Evolutionary conservation across 2,888 invertebrate genomes (phyloP), one percentile per base, ranked within the genome.

Genomic region (Plusia festucae): DNA sequence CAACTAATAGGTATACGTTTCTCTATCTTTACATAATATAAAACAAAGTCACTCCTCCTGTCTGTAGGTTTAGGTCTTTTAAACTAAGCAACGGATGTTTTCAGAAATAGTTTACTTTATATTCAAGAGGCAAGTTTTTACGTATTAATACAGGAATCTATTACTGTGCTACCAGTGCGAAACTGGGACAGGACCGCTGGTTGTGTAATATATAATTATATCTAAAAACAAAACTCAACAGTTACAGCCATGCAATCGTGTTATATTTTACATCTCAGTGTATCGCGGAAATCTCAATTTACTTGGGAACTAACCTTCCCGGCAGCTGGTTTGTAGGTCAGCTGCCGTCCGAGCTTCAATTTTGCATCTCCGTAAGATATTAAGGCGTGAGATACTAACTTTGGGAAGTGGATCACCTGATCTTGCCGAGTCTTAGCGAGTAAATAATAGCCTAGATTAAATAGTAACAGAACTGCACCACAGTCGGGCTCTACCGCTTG

Each of bases 371-470:
- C 22, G 53, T 73, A 53, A 79, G 65, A 63, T 76, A 79, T 72
- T 79, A 68, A 63, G 69, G 65, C 62, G 64, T 60, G 56, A 64
- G 60, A 62, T 53, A 60, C 64, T 69, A 81, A 70, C 67, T 69
- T 65, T 62, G 76, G 55, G 34, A 75, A 69, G 61, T 65, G 56
- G 56, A 66, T 65, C 72, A 81, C 67, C 80, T 72, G 69, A 65
- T 55, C 56, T 59, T 34, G 18, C 22, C 60, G 52, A 60, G 53
- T 65, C 74, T 73, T 65, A 68, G 46, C 53, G 44, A 56, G 74
- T 73, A 78, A 77, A 78, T 80, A 69, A 77, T 77, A 65, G 66
- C 62, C 56, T 55, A 59, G 80, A 77, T 77, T 77, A 69, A 73
- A 73, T 77, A 73, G 73, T 69, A 65, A 77, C 73, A 73, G 55